These are phyloP conservation scores for Aethina tumida DNA, from an alignment of 1,140 invertebrate species.

Conservation along the genomic window DNA sequence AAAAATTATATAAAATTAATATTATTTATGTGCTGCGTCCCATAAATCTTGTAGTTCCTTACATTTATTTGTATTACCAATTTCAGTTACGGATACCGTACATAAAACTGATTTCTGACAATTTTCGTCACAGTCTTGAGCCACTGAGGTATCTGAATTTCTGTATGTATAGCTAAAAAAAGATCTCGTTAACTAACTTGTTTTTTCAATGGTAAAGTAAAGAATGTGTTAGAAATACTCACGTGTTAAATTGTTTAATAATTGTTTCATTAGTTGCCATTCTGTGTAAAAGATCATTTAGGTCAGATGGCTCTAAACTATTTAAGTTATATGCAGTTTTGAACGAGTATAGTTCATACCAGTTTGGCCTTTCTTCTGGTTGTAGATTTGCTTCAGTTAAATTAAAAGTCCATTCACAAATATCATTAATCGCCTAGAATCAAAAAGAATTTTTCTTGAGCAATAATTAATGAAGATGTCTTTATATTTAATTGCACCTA, in stretches of 20 bases:
- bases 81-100: conserved; percentile 43
- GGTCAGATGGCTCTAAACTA: conserved; percentile 37
- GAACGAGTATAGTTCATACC: conserved; percentile 61
- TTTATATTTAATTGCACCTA: too few relatives aligned
- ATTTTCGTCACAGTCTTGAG: conserved; percentile 39
- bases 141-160: conserved; percentile 40
- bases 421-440: conserved; percentile 52
- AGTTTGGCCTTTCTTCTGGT: conserved; percentile 41
- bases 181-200: not conserved
- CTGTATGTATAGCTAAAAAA: conserved; percentile 28
- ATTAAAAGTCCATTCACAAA: conserved; percentile 66
- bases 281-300: conserved; percentile 40
- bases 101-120: conserved; percentile 50
- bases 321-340: conserved; percentile 48
- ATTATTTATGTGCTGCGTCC: too few relatives aligned
- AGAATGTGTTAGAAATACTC: conserved; percentile 2
- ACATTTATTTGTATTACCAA: conserved; percentile 43
- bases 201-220: not conserved
- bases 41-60: conserved; percentile 35
- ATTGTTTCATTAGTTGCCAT: conserved; percentile 37
- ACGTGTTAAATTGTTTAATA: conserved; percentile 27
- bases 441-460: conserved; percentile 1
- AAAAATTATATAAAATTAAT: too few relatives aligned
- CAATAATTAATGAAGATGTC: not conserved
- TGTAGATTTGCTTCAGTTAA: conserved; percentile 62